phyloP scores from a whole-genome alignment of 2,113 vertebrate genomes.

The Saguinus imperator region DNA sequence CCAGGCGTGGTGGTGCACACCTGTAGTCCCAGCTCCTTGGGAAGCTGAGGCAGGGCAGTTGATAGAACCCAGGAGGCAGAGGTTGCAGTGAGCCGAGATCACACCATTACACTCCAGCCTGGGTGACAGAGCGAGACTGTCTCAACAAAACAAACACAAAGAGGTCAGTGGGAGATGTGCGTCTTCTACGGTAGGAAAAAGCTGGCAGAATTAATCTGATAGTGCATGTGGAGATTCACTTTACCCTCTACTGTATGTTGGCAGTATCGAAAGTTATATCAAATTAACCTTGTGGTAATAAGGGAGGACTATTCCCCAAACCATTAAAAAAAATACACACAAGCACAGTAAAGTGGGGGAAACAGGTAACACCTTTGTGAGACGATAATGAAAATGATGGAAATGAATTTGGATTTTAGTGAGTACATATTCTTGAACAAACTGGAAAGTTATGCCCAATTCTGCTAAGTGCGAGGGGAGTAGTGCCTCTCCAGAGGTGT shows the following conservation, averaged over 20 bases:
- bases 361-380: not conserved
- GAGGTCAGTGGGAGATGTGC: not conserved
- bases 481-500: not conserved
- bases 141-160: not conserved
- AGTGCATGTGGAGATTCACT: not conserved
- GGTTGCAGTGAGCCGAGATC: too few species aligned
- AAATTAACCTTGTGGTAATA: not conserved
- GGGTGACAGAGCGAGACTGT: too few species aligned
- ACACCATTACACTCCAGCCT: too few species aligned
- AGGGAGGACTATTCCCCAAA: not conserved
- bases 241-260: not conserved
- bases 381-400: not conserved
- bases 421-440: not conserved
- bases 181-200: not conserved
- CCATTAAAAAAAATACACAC: not conserved
- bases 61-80: too few species aligned
- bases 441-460: not conserved
- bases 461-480: not conserved
- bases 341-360: not conserved
- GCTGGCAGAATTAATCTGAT: not conserved
- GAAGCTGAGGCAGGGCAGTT: too few species aligned
- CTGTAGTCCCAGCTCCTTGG: too few species aligned
- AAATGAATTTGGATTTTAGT: conserved; percentile 4
- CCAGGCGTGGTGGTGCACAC: too few species aligned
- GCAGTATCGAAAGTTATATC: not conserved